Conservation (phyloP, 2,797 vertebrate genomes). For the Cercopithecus mitis region DNA sequence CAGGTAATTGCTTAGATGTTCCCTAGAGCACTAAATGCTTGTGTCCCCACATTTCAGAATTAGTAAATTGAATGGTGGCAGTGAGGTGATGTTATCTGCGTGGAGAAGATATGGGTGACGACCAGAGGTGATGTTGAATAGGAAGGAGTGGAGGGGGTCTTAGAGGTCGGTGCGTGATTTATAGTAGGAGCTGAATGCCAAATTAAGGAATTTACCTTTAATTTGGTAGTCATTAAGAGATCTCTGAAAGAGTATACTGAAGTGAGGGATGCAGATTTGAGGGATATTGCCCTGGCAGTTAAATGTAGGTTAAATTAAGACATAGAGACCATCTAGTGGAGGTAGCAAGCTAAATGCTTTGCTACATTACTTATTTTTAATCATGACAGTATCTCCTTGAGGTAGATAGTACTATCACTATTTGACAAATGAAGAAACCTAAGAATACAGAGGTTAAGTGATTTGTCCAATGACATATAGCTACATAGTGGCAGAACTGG, state of each 20-base stretch:
- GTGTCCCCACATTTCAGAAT: background rate
- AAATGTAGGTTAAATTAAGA: background rate
- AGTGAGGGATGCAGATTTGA: background rate
- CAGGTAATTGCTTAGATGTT: background rate
- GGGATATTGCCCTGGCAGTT: background rate
- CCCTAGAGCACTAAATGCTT: background rate
- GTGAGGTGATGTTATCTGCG: conserved; percentile 1
- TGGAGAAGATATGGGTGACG: background rate
- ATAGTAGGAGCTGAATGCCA: background rate
- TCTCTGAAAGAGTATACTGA: background rate
- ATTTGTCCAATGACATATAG: background rate
- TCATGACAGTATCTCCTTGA: background rate
- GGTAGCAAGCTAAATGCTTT: background rate
- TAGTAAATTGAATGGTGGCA: background rate
- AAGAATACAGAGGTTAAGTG: background rate
- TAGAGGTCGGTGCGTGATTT: background rate
- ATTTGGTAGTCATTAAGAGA: background rate
- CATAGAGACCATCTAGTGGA: background rate
- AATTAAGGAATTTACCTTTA: conserved; percentile 19
- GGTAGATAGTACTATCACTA: background rate
- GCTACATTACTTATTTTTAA: conserved; percentile 25
- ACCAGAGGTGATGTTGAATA: background rate
- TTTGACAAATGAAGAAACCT: background rate
- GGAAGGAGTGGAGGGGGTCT: background rate
- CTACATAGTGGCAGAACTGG: background rate